A percentile compares a stretch with the other conserved stretches of the same genome.
phyloP scores from a whole-genome alignment of 2,113 vertebrate genomes.

The Catharus bicknelli region DNA sequence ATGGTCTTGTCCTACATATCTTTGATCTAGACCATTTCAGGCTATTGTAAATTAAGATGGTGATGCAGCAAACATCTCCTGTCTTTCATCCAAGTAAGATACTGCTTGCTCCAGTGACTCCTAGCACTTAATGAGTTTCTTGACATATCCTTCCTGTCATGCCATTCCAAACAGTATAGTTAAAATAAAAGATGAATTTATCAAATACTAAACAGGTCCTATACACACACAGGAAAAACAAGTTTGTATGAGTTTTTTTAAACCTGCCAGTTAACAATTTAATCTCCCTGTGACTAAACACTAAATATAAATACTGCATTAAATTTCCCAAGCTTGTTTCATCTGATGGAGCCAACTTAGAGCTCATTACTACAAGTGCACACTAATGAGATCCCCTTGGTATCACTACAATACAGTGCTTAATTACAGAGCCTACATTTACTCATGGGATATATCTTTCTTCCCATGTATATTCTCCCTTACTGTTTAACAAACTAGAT shows the following conservation, averaged over 20 bases:
- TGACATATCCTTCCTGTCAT: not conserved
- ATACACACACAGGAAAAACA: not conserved
- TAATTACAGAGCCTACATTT: slow-evolving; percentile 23
- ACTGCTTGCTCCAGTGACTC: not conserved
- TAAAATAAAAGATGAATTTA: not conserved
- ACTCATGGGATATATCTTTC: not conserved
- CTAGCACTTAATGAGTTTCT: not conserved
- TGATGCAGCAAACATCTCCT: not conserved
- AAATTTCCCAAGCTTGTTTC: not conserved
- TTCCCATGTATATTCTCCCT: not conserved
- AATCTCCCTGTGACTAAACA: not conserved
- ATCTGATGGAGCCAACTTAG: not conserved
- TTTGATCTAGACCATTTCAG: not conserved
- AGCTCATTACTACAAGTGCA: not conserved
- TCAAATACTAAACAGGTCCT: not conserved
- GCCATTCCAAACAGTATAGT: not conserved
- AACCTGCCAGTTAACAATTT: not conserved
- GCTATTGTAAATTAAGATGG: not conserved
- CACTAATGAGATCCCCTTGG: not conserved
- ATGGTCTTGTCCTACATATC: not conserved
- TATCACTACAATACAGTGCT: not conserved
- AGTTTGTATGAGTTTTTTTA: not conserved
- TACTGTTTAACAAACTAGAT: not conserved
- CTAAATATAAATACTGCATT: not conserved
- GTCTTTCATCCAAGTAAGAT: not conserved